Evolutionary conservation across 2,888 invertebrate genomes (phyloP), one percentile per base, ranked within the genome.

Genomic region (Ornithoptera priamus): DNA sequence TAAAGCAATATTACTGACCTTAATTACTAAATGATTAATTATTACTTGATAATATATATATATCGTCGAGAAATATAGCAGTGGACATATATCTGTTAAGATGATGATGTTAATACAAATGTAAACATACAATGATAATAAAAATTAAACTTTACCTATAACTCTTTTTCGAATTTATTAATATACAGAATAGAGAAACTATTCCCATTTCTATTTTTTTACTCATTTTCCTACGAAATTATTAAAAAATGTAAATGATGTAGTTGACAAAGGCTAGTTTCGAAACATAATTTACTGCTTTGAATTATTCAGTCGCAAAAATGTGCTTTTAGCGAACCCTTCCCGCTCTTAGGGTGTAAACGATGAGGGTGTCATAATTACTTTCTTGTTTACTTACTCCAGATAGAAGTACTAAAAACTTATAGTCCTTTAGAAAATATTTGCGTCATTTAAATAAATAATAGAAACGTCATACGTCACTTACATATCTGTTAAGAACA

Each of bases 341-440:
- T 59, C 20, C 53, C 22, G 39, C 53, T 63, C 62, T 56, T 62
- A 30, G n/a, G 50, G 15, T 50, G 56, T 57, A 58, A 50, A 50
- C 59, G 64, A 22, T 15, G 20, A 68, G 59, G 68, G 68, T 64
- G 68, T 60, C 68, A 68, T 68, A 68, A 68, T 68, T 68, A 64
- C 68, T 68, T 63, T 60, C 59, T 59, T 64, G 36, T 64, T 42
- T 64, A n/a, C 50, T 63, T 58, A 53, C 53, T 39, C 59, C 15
- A 24, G 39, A 36, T 68, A 59, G 50, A 62, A 57, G 61, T 22
- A 8, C 50, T 50, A 30, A 63, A 22, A 10, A 22, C 22, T 24
- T 20, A 22, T 22, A 22, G 15, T 58, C 3, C 6, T 58, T n/a
- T 58, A 6, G 1, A 22, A 58, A 58, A 58, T 58, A 42, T 42